A percentile compares a stretch with the other conserved stretches of the same genome.
Conservation (phyloP, 64 coral and sea anemone genomes). For the Stichodactyla helianthus region DNA sequence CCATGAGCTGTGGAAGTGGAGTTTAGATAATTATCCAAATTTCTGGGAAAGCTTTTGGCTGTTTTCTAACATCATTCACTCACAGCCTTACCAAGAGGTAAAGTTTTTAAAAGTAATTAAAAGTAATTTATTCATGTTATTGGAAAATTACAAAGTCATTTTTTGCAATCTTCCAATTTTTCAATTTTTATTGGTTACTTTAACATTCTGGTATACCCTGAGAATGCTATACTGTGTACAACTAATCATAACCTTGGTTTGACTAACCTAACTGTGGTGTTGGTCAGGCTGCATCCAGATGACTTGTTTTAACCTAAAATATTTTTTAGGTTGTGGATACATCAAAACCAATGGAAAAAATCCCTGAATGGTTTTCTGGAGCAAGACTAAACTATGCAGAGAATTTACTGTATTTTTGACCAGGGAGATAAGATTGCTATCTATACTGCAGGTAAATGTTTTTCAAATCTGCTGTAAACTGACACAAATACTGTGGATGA, state of each 20-base stretch:
- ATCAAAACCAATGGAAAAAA: conserved; percentile 59
- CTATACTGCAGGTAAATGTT: conserved; percentile 76
- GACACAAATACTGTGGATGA: too few species aligned
- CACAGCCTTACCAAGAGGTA: conserved; percentile 85
- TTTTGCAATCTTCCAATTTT: too few species aligned
- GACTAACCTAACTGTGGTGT: too few species aligned
- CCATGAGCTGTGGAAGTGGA: conserved; percentile 76
- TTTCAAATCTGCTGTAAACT: neutral
- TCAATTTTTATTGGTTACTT: too few species aligned
- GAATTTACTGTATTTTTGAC: conserved; percentile 74
- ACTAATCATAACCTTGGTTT: too few species aligned
- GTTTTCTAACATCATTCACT: conserved; percentile 65
- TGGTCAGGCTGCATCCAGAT: neutral
- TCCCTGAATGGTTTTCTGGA: conserved; percentile 91
- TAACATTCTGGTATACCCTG: too few species aligned
- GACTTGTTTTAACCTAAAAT: neutral
- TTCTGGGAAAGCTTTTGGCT: conserved; percentile 96
- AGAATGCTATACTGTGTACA: too few species aligned
- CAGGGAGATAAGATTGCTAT: conserved; percentile 66
- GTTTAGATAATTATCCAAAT: conserved; percentile 54
- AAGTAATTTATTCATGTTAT: neutral
- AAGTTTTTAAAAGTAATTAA: too few species aligned
- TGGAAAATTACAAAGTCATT: neutral
- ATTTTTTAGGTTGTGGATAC: conserved; percentile 64
- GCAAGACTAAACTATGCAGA: conserved; percentile 92